Evolutionary conservation across 2,888 invertebrate genomes (phyloP).

Genomic region (Ormyrus thymus): DNA sequence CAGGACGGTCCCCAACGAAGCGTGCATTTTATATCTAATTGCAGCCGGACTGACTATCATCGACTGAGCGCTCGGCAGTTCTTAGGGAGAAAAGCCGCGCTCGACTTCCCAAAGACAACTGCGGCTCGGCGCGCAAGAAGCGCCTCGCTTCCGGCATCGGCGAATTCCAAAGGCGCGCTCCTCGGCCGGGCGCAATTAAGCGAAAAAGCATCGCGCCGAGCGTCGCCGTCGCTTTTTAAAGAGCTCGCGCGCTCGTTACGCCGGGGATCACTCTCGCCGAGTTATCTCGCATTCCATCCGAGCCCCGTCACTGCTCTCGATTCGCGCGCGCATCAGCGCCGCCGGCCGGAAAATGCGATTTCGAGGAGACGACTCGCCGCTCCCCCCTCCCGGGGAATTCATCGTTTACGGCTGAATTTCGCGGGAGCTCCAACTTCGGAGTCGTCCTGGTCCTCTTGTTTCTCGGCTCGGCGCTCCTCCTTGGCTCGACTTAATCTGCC

Average conservation of each 20-base stretch:
- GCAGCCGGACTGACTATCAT: too few species aligned
- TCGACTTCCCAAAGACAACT: too few species aligned
- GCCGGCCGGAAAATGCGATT: constrained; percentile 36
- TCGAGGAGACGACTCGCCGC: neutral
- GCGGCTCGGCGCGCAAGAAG: too few species aligned
- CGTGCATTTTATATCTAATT: too few species aligned
- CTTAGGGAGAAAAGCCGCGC: too few species aligned
- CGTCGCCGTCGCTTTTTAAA: constrained; percentile 34
- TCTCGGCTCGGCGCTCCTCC: neutral
- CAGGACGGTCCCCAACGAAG: too few species aligned
- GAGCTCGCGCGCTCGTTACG: constrained; percentile 12
- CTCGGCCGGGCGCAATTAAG: neutral
- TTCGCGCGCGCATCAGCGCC: constrained; percentile 35
- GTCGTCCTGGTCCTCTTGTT: too few species aligned
- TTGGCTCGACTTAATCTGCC: constrained; percentile 3
- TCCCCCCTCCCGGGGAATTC: constrained; percentile 27
- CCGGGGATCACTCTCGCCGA: constrained; percentile 43
- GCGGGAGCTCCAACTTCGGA: too few species aligned
- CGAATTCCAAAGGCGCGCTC: too few species aligned
- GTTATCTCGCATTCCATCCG: constrained; percentile 67
- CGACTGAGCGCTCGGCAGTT: too few species aligned
- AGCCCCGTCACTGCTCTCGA: constrained; percentile 65
- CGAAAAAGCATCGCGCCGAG: constrained; percentile 4
- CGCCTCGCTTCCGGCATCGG: too few species aligned
- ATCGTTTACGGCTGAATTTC: constrained; percentile 43